These are phyloP conservation scores for Zapornia atra DNA, from an alignment of 2,113 vertebrate species.

Conservation along the genomic window DNA sequence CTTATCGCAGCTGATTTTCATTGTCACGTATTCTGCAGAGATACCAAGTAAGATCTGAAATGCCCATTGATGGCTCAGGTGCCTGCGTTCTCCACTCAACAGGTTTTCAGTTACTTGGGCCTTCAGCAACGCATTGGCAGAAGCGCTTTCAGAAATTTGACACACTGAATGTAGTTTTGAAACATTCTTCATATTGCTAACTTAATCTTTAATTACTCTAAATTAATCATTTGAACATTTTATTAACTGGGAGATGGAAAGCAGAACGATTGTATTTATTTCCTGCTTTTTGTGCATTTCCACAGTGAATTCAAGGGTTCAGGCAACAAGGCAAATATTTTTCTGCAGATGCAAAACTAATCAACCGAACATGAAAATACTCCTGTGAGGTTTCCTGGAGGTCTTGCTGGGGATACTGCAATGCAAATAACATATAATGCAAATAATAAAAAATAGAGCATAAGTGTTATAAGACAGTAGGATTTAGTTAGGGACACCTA, in stretches of 20 bases:
- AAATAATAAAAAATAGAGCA: background rate
- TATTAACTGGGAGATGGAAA: slow-evolving; percentile 1
- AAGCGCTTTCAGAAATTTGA: background rate
- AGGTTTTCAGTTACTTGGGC: background rate
- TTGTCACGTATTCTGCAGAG: background rate
- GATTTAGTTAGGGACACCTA: background rate
- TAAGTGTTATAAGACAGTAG: background rate
- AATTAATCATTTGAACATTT: background rate
- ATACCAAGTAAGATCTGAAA: background rate
- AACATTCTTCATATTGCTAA: background rate
- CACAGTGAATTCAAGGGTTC: background rate
- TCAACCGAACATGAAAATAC: slow-evolving; percentile 45
- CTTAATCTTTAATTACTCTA: background rate
- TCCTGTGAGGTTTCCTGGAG: background rate
- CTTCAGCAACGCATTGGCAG: background rate
- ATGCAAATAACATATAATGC: background rate
- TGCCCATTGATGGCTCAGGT: background rate
- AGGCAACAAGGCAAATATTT: slow-evolving; percentile 45
- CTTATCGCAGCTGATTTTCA: background rate
- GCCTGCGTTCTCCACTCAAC: background rate
- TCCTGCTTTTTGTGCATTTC: background rate
- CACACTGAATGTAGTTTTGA: background rate
- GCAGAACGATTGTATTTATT: background rate
- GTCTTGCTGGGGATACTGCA: slow-evolving; percentile 15
- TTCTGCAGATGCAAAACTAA: slow-evolving; percentile 58